Evolutionary conservation across 2,888 invertebrate genomes (phyloP).

Genomic region (Caenorhabditis sp.): DNA sequence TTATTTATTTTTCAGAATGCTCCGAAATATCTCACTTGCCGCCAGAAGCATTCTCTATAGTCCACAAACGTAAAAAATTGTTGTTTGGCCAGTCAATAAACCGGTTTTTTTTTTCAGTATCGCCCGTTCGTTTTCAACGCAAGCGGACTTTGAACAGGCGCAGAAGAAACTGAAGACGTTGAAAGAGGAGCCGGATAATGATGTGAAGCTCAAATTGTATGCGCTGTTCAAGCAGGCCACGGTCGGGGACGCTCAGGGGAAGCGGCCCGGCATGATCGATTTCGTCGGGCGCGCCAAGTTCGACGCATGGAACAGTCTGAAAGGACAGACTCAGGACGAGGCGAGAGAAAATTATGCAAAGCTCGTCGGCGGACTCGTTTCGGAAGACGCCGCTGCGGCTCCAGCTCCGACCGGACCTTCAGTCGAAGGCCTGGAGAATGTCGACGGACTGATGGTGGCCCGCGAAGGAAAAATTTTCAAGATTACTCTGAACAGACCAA

Average conservation of each 20-base stretch:
- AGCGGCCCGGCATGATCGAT: conserved; percentile 82
- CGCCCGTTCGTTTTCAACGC: conserved; percentile 34
- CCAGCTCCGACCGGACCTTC: conserved; percentile 44
- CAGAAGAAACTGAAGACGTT: conserved; percentile 72
- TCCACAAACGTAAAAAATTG: conserved; percentile 15
- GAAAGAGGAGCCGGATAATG: conserved; percentile 81
- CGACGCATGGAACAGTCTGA: conserved; percentile 82
- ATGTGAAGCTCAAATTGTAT: conserved; percentile 82
- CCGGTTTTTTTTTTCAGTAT: conserved; percentile 27
- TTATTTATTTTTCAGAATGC: conserved; percentile 26
- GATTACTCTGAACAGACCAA: conserved; percentile 74
- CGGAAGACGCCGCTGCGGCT: conserved; percentile 65
- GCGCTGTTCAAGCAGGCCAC: conserved; percentile 82
- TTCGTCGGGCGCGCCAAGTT: conserved; percentile 83
- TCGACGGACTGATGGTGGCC: conserved; percentile 57
- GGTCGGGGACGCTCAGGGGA: conserved; percentile 81
- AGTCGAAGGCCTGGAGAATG: conserved; percentile 61
- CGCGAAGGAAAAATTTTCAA: conserved; percentile 73
- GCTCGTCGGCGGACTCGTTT: conserved; percentile 80
- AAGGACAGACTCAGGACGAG: conserved; percentile 81
- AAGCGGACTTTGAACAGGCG: conserved; percentile 69
- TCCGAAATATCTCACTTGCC: conserved; percentile 24
- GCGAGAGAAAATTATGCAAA: conserved; percentile 81
- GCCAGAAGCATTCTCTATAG: conserved; percentile 27
- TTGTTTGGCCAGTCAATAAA: neutral